These are phyloP conservation scores for Novumbra hubbsi DNA, from an alignment of 2,797 vertebrate species.

Conservation along the genomic window DNA sequence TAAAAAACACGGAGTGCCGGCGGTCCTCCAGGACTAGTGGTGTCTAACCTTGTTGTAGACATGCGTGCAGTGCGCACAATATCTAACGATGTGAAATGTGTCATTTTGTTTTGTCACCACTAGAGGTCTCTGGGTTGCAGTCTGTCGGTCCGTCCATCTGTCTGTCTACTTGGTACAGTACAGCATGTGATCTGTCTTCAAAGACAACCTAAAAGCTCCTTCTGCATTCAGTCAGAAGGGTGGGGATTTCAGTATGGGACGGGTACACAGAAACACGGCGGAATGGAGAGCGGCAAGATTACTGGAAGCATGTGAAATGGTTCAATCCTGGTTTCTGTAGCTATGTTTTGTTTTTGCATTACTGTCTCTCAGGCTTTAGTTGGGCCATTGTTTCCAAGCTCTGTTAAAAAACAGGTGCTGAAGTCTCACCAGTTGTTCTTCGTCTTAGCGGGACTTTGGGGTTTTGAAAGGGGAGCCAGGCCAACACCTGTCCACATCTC, in stretches of 20 bases:
- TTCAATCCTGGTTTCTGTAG: not conserved
- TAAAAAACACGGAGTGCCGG: no score
- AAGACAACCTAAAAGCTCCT: not conserved
- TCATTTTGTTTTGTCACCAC: not conserved
- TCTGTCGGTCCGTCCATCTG: not conserved
- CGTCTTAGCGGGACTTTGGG: not conserved
- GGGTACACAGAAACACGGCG: not conserved
- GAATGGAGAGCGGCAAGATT: not conserved
- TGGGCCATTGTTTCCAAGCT: slow-evolving; percentile 13
- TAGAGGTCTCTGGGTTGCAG: not conserved
- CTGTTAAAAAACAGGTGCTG: slow-evolving; percentile 15
- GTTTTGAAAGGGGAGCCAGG: slow-evolving; percentile 3
- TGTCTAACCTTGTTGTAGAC: not conserved
- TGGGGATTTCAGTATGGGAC: not conserved
- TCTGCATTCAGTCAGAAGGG: not conserved
- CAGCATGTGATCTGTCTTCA: not conserved
- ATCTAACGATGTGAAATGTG: not conserved
- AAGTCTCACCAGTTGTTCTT: slow-evolving; percentile 15
- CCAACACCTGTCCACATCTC: slow-evolving; percentile 10
- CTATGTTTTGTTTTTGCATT: not conserved
- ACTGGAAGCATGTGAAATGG: not conserved
- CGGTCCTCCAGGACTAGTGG: no score
- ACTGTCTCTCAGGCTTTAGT: slow-evolving; percentile 2
- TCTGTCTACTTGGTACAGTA: not conserved
- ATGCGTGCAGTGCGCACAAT: not conserved